Percentiles rank a stretch among this genome's conserved stretches.
phyloP scores from a whole-genome alignment of 2,888 invertebrate species.

The Dicycla oo region DNA sequence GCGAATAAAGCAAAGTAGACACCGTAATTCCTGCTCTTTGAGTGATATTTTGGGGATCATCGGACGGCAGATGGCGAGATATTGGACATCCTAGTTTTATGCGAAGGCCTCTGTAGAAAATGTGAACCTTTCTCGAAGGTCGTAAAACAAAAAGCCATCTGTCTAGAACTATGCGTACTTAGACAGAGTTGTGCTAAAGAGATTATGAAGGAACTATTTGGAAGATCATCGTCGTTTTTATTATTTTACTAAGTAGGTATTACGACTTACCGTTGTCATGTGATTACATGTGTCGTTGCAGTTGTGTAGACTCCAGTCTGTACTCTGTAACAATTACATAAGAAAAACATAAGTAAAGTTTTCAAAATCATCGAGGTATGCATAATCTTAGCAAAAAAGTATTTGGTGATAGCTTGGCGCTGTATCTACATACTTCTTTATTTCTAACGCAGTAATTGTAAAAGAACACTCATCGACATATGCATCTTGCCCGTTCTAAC shows the following conservation, averaged over 20 bases:
- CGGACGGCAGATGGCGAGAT: constrained; percentile 85
- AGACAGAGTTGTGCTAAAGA: constrained; percentile 55
- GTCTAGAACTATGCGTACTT: constrained; percentile 74
- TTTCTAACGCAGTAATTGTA: background rate
- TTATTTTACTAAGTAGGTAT: background rate
- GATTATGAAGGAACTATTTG: constrained; percentile 33
- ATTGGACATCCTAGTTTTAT: constrained; percentile 86
- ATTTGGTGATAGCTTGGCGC: background rate
- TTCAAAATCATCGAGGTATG: background rate
- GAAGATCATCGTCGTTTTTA: background rate
- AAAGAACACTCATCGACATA: no score
- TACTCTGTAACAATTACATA: constrained; percentile 67
- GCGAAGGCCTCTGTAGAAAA: constrained; percentile 77
- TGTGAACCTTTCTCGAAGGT: constrained; percentile 75
- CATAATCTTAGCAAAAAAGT: background rate
- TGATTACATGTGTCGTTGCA: constrained; percentile 48
- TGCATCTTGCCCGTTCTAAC: no score
- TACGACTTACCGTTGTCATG: constrained; percentile 68
- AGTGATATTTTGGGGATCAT: constrained; percentile 84
- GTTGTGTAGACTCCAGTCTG: constrained; percentile 43
- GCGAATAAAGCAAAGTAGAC: constrained; percentile 77
- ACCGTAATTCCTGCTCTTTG: constrained; percentile 84
- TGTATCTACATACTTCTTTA: background rate
- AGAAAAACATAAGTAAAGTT: constrained; percentile 19
- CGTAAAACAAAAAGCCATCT: constrained; percentile 84